Conservation (phyloP, 2,888 invertebrate species). For the Nemurella pictetii region DNA sequence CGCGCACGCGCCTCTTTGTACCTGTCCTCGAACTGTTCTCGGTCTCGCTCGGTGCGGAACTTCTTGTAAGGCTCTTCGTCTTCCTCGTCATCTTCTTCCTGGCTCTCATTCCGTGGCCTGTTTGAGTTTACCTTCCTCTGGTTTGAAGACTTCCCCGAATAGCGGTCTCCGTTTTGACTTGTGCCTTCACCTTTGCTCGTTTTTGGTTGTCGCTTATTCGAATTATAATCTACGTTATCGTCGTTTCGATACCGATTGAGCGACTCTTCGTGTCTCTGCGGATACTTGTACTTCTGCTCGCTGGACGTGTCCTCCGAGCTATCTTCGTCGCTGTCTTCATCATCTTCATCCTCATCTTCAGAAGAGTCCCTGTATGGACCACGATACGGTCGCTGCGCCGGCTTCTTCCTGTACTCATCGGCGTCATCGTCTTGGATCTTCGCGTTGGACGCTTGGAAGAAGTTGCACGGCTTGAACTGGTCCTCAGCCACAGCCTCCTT, state of each 20-base stretch:
- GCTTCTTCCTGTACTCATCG: not conserved
- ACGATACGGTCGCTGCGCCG: not conserved
- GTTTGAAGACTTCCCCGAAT: constrained; percentile 4
- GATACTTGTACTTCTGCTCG: not conserved
- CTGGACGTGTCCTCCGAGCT: constrained; percentile 2
- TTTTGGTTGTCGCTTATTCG: not conserved
- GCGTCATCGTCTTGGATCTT: not conserved
- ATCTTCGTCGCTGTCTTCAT: constrained; percentile 1
- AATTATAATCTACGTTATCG: not conserved
- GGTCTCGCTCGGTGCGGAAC: not conserved
- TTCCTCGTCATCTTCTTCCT: constrained; percentile 5
- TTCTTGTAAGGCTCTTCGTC: constrained; percentile 5
- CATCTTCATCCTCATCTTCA: not conserved
- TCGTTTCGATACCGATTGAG: not conserved
- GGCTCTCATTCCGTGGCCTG: not conserved
- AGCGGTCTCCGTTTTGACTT: not conserved
- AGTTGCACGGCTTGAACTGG: constrained; percentile 22
- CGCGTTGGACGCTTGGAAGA: constrained; percentile 5
- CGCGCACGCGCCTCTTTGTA: not conserved
- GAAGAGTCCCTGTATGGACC: not conserved
- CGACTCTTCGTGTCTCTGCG: not conserved
- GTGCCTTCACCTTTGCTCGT: not conserved
- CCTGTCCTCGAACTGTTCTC: not conserved
- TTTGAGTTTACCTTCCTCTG: not conserved
- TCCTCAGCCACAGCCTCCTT: not conserved